Conservation (phyloP, 2,113 vertebrate species). For the Picathartes gymnocephalus region DNA sequence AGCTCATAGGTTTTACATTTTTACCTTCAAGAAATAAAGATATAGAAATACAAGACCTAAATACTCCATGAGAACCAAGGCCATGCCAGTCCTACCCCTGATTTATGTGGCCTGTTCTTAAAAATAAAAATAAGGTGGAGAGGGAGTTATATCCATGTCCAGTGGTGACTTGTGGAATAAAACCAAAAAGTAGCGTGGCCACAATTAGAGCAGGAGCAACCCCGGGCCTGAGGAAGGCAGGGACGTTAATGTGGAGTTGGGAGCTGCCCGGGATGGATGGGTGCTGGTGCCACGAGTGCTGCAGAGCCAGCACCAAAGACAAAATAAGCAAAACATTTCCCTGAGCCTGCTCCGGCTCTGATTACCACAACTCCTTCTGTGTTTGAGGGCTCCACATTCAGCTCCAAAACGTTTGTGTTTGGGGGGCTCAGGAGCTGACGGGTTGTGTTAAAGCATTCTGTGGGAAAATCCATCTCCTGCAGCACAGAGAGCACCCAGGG, state of each 20-base stretch:
- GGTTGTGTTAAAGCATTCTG: neutral
- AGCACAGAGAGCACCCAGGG: neutral
- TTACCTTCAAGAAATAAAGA: neutral
- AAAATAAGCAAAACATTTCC: neutral
- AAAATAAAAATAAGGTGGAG: neutral
- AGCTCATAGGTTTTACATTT: neutral
- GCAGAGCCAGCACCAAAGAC: rapidly evolving
- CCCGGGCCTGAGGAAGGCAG: neutral
- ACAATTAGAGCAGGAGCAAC: rapidly evolving
- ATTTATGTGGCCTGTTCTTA: neutral
- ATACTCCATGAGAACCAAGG: neutral
- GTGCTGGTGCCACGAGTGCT: rapidly evolving
- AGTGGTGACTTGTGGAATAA: neutral
- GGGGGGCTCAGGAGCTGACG: neutral
- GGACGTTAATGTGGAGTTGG: neutral
- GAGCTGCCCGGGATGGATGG: neutral
- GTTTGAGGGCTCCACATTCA: neutral
- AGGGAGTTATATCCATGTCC: neutral
- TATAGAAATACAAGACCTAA: neutral
- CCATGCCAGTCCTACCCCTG: neutral
- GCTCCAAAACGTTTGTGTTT: neutral
- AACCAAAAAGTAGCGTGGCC: rapidly evolving
- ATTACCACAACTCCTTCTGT: neutral
- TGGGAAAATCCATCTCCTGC: neutral
- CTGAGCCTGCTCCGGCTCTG: neutral